phyloP scores from a whole-genome alignment of 64 coral and sea anemone genomes.

The Montipora capricornis region DNA sequence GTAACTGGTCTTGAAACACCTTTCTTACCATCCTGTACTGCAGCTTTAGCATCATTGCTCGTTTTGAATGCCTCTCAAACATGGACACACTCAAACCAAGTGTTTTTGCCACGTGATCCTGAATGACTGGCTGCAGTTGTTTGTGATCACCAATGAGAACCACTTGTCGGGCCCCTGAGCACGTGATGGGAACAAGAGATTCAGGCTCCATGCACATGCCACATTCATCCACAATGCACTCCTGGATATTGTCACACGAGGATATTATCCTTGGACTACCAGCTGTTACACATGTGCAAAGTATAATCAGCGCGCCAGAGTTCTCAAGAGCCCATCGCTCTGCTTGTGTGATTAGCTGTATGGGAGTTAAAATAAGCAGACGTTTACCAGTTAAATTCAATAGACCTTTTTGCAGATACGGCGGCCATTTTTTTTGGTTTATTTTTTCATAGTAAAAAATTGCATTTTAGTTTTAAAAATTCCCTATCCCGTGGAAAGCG shows the following conservation, averaged over 20 bases:
- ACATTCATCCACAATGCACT: conserved; percentile 95
- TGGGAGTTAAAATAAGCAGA: neutral
- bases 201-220: conserved; percentile 96
- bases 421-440: too few relatives aligned
- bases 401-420: too few relatives aligned
- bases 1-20: neutral
- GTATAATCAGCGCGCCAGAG: conserved; percentile 79
- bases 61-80: conserved; percentile 81
- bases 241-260: conserved; percentile 74
- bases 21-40: conserved; percentile 96
- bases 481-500: too few relatives aligned
- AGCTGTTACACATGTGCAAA: conserved; percentile 79
- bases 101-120: conserved; percentile 63
- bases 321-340: conserved; percentile 80
- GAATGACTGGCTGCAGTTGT: conserved; percentile 89
- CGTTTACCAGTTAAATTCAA: too few relatives aligned
- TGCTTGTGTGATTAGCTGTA: conserved; percentile 68
- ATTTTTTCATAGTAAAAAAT: too few relatives aligned
- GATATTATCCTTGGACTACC: conserved; percentile 45
- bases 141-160: conserved; percentile 97
- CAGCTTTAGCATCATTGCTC: conserved; percentile 75
- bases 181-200: conserved; percentile 84
- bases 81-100: conserved; percentile 83
- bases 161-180: conserved; percentile 73
- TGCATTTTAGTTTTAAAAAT: too few relatives aligned